Conservation (phyloP, 2,888 invertebrate genomes). For the Drosophila demipolita region DNA sequence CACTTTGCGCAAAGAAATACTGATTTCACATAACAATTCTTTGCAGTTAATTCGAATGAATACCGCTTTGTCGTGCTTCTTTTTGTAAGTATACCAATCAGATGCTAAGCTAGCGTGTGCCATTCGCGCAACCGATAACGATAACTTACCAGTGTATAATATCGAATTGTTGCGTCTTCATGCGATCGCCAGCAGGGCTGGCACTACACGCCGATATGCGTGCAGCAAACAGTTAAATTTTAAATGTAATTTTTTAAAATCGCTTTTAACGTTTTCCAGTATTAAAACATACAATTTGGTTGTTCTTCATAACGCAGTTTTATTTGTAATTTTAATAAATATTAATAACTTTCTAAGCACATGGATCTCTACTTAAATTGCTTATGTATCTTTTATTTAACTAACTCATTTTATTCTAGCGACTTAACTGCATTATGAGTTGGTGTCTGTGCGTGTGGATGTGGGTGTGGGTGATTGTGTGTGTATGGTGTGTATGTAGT, state of each 20-base stretch:
- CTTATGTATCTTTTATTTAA: conserved; percentile 72
- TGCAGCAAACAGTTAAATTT: neutral
- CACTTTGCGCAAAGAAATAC: conserved; percentile 15
- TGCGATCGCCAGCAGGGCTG: conserved; percentile 23
- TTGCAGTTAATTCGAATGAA: conserved; percentile 61
- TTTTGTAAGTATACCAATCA: conserved; percentile 28
- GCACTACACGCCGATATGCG: neutral
- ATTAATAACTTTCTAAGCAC: conserved; percentile 80
- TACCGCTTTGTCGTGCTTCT: conserved; percentile 59
- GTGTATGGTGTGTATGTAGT: conserved; percentile 14
- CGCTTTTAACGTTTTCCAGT: neutral
- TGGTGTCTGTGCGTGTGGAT: conserved; percentile 2
- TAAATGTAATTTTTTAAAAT: neutral
- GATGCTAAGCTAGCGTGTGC: neutral
- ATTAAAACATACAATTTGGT: conserved; percentile 1
- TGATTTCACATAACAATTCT: conserved; percentile 30
- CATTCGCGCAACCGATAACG: conserved; percentile 31
- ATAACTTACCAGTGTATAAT: conserved; percentile 1
- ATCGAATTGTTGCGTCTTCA: conserved; percentile 6
- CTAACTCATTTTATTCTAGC: conserved; percentile 67
- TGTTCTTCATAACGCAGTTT: conserved; percentile 72
- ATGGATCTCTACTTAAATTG: conserved; percentile 78
- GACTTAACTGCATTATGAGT: conserved; percentile 58
- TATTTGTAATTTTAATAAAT: conserved; percentile 77
- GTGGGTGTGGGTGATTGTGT: conserved; percentile 9